Conservation (phyloP, 1,140 invertebrate genomes). For the Drosophila littoralis region DNA sequence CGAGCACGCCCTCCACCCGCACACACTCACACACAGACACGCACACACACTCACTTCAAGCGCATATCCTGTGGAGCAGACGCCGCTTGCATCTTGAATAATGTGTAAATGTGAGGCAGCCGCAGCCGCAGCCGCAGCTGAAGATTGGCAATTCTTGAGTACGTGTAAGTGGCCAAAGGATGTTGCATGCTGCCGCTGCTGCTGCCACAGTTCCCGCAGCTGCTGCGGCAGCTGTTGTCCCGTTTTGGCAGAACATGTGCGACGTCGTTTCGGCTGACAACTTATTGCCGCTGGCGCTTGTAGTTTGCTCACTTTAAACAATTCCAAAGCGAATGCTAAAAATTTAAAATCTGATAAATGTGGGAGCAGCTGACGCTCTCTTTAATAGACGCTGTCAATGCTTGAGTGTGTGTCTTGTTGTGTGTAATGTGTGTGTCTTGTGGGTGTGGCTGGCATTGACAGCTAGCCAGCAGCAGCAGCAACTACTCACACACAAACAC, state of each 20-base stretch:
- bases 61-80: slow-evolving; percentile 12
- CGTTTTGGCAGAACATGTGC: slow-evolving; percentile 48
- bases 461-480: slow-evolving; percentile 26
- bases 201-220: neutral
- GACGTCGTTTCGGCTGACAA: slow-evolving; percentile 53
- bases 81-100: slow-evolving; percentile 32
- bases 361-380: slow-evolving; percentile 5
- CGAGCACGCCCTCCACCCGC: neutral
- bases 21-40: slow-evolving; percentile 2
- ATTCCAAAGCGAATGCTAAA: slow-evolving; percentile 3
- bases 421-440: neutral
- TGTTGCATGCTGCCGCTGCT: slow-evolving; percentile 10
- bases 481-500: neutral
- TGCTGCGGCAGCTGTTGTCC: slow-evolving; percentile 10
- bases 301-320: slow-evolving; percentile 26
- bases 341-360: slow-evolving; percentile 36
- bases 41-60: slow-evolving; percentile 2
- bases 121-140: slow-evolving; percentile 3
- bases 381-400: slow-evolving; percentile 27
- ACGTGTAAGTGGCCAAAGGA: slow-evolving; percentile 33
- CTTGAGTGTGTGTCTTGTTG: slow-evolving; percentile 1
- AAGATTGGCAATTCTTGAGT: slow-evolving; percentile 30
- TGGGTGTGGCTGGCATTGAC: slow-evolving; percentile 52
- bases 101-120: slow-evolving; percentile 16
- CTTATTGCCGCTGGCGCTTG: slow-evolving; percentile 55